Conservation (phyloP, 1,140 invertebrate species). For the Daktulosphaira vitifoliae region DNA sequence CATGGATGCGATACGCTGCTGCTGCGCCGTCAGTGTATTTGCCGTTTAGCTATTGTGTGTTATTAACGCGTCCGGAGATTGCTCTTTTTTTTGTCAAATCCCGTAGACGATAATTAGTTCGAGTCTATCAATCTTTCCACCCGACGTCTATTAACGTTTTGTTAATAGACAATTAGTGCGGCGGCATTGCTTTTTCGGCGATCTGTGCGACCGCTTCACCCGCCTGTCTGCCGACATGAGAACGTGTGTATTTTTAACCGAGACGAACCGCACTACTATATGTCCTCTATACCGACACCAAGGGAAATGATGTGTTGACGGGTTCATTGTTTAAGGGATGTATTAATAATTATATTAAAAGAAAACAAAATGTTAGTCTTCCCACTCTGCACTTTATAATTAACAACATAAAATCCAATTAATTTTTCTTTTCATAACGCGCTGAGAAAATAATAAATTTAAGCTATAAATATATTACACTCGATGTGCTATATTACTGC, state of each 20-base stretch:
- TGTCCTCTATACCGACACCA: neutral
- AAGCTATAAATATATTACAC: no score
- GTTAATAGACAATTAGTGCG: constrained; percentile 25
- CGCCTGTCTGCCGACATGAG: neutral
- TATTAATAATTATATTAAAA: neutral
- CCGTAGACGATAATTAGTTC: neutral
- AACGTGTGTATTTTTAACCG: constrained; percentile 18
- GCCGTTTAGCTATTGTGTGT: no score
- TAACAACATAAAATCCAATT: constrained; percentile 11
- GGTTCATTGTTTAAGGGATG: constrained; percentile 23
- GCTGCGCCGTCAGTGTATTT: no score
- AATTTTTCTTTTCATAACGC: neutral
- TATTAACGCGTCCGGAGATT: neutral
- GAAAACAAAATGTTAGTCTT: constrained; percentile 23
- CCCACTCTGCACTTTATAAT: neutral
- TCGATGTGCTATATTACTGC: no score
- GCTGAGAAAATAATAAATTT: no score
- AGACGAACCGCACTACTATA: neutral
- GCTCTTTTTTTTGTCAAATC: constrained; percentile 6
- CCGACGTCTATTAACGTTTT: neutral
- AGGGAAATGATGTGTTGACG: constrained; percentile 17
- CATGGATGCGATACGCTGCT: no score
- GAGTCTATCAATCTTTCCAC: constrained; percentile 14
- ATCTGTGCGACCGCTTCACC: no score
- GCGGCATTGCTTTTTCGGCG: neutral